phyloP scores from a whole-genome alignment of 2,113 vertebrate genomes.

The Dryoscopus gambensis region DNA sequence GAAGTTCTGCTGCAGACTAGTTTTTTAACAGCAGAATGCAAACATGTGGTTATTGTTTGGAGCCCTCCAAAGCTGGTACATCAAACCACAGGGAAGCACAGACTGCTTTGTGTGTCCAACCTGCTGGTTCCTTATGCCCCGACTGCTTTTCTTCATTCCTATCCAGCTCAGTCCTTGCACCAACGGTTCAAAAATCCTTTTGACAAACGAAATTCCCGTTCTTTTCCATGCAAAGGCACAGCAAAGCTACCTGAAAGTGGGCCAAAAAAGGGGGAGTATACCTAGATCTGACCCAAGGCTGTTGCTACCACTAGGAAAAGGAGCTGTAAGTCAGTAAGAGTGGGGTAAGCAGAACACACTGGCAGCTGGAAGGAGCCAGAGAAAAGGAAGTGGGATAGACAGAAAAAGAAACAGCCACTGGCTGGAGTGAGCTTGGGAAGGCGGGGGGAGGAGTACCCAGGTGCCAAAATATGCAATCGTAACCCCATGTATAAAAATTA shows the following conservation, averaged over 20 bases:
- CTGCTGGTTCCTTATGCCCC: background rate
- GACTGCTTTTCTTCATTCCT: background rate
- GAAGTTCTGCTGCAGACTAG: background rate
- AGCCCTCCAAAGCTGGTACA: background rate
- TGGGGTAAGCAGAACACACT: background rate
- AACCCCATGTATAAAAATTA: background rate
- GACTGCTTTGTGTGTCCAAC: rapidly evolving
- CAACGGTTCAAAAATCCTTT: background rate
- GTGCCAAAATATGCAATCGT: slow-evolving; percentile 36
- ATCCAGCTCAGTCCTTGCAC: background rate
- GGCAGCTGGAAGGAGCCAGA: slow-evolving; percentile 53
- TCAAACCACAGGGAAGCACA: background rate
- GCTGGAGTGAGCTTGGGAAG: slow-evolving; percentile 6
- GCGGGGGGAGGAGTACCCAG: background rate
- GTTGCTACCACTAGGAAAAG: background rate
- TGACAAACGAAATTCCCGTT: background rate
- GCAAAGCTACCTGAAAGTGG: background rate
- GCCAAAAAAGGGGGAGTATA: background rate
- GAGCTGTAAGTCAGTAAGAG: background rate
- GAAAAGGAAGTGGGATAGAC: slow-evolving; percentile 65
- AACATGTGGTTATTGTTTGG: background rate
- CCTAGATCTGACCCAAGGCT: background rate
- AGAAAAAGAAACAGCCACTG: slow-evolving; percentile 59
- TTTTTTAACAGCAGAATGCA: background rate
- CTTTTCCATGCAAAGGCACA: background rate